Conservation (phyloP, 2,888 invertebrate genomes). For the Eristalis arbustorum region DNA sequence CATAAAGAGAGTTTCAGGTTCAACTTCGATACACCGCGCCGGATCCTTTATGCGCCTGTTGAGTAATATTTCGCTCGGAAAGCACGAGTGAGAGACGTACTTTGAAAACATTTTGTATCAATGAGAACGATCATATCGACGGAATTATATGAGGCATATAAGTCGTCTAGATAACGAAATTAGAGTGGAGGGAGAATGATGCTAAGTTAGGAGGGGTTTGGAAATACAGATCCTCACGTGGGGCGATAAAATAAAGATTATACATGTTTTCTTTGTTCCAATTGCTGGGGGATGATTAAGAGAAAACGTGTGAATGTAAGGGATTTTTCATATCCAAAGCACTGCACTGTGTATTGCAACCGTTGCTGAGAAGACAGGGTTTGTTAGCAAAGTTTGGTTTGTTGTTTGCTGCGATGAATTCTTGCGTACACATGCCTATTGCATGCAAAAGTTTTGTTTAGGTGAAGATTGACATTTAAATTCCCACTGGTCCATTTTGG, state of each 20-base stretch:
- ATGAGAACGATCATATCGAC: conserved; percentile 11
- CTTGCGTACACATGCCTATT: too few relatives aligned
- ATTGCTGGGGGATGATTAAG: background rate
- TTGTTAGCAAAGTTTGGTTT: too few relatives aligned
- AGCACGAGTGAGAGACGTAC: background rate
- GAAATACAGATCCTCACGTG: background rate
- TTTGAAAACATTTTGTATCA: conserved; percentile 3
- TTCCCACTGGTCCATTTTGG: too few relatives aligned
- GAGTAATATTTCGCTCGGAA: conserved; percentile 3
- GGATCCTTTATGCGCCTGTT: conserved; percentile 12
- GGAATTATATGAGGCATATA: background rate
- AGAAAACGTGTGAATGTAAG: too few relatives aligned
- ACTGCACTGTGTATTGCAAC: too few relatives aligned
- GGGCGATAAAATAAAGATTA: background rate
- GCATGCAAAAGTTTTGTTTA: too few relatives aligned
- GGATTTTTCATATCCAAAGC: too few relatives aligned
- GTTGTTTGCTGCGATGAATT: too few relatives aligned
- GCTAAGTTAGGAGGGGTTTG: background rate
- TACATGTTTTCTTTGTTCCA: background rate
- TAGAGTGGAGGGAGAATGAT: background rate
- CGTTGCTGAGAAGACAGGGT: too few relatives aligned
- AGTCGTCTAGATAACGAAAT: background rate
- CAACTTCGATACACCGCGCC: conserved; percentile 4
- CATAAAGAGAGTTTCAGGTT: conserved; percentile 25
- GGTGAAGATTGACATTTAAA: too few relatives aligned